These are phyloP conservation scores for Imbricaverruca yamaguchii DNA, from an alignment of 2,888 invertebrate genomes.

Conservation along the genomic window DNA sequence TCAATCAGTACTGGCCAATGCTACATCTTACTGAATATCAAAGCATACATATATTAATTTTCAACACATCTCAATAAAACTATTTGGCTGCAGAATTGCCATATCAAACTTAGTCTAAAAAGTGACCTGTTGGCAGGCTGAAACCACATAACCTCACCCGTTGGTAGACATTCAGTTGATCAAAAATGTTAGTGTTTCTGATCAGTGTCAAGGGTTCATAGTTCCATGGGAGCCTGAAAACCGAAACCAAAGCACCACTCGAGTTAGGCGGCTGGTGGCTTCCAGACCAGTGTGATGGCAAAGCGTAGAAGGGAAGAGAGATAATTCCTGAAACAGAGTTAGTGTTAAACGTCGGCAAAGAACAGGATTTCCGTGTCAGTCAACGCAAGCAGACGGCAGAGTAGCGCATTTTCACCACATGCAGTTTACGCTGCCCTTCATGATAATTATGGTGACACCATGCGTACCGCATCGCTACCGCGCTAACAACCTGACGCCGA, in stretches of 20 bases:
- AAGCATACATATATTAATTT: no score
- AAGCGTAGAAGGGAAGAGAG: neutral
- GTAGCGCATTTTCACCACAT: no score
- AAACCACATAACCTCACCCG: neutral
- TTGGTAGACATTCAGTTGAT: neutral
- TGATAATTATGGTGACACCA: no score
- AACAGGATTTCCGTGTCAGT: neutral
- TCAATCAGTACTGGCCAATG: no score
- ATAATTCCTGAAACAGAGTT: conserved; percentile 3
- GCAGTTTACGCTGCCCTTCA: no score
- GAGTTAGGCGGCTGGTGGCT: neutral
- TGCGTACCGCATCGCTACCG: no score
- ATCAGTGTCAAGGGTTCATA: neutral
- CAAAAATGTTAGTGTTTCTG: neutral
- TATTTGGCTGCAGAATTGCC: no score
- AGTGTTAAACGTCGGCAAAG: neutral
- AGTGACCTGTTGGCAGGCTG: no score
- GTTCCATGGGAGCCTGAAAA: neutral
- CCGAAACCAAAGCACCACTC: neutral
- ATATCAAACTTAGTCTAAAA: no score
- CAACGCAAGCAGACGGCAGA: neutral
- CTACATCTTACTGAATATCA: no score
- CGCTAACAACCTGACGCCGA: no score
- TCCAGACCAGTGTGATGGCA: neutral
- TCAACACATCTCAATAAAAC: no score